Base-by-base conservation (phyloP, 37 sponge, comb jelly and placozoan genomes). In the Chondrosia reniformis region DNA sequence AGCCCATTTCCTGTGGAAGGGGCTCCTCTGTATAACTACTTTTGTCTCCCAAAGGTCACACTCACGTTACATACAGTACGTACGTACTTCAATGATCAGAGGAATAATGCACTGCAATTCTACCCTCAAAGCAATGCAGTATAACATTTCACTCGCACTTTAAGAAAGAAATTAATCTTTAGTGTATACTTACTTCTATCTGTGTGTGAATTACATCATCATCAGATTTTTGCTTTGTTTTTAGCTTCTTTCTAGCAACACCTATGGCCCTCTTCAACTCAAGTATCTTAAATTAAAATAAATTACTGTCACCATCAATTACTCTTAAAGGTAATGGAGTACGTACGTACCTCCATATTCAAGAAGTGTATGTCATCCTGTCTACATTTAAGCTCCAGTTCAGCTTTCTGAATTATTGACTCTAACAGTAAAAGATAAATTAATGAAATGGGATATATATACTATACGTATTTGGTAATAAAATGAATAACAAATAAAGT, bases 291-390 rank as follows among this genome's bases (percentile, higher is more conserved):
- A 59, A 8, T 22, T 21, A 42, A 31, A 34, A 43, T 3, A 72
- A 42, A 63, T 15, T 17, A 61, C 63, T 25, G 7, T 8, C n/a
- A 9, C 52, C 15, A 15, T 19, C 52, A 10, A 49, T 6, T 37
- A 34, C 9, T 36, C 19, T 67, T 34, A 10, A 34, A 32, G 30
- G 15, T 15, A 49, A 49, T 49, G 15, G 15, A 15, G 15, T 49
- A 15, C 52, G 41, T 58, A 37, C 67, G 61, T 31, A 91, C 91
- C 91, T 98, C 97, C 88, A 98, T 80, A 4, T 80, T 82, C 34
- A 98, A 76, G 59, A 93, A 88, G 19, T 79, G 83, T 4, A 93
- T 71, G 34, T 95, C 90, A 57, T 98, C 99, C 63, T 92, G 94
- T 75, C 91, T 84, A 31, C 76, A 81, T 46, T 75, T 64, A 45